Evolutionary conservation across 2,113 vertebrate genomes (phyloP).

Genomic region (Chaetorhynchus papuensis): DNA sequence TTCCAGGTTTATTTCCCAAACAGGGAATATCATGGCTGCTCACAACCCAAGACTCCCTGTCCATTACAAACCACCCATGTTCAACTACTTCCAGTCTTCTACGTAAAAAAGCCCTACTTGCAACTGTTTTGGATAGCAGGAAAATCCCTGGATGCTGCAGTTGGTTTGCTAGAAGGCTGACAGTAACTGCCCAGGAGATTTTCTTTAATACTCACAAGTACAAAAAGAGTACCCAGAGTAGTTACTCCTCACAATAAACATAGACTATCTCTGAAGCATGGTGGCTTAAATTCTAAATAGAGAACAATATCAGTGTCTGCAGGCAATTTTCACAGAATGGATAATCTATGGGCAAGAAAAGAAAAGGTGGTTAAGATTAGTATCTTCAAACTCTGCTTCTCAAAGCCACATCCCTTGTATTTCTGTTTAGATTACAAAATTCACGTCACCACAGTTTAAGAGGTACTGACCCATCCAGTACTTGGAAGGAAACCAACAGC

Average conservation of each 20-base stretch:
- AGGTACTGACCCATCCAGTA: background rate
- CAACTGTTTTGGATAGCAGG: background rate
- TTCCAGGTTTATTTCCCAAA: background rate
- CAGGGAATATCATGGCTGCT: background rate
- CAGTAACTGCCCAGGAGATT: background rate
- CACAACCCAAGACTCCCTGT: background rate
- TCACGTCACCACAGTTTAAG: background rate
- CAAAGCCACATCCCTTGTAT: background rate
- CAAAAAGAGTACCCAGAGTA: background rate
- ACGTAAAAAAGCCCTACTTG: accelerated
- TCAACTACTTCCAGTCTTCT: background rate
- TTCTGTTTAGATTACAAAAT: background rate
- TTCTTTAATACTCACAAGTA: background rate
- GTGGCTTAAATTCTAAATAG: background rate
- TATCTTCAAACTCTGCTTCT: background rate
- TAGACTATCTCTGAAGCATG: background rate
- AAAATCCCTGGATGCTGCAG: background rate
- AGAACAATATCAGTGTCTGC: background rate
- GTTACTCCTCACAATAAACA: background rate
- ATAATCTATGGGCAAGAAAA: background rate
- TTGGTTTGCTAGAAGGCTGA: background rate
- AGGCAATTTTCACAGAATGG: background rate
- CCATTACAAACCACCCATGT: background rate
- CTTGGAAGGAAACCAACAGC: background rate
- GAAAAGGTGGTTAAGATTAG: background rate